Evolutionary conservation across 2,113 vertebrate species (phyloP), one percentile per base, ranked within the genome.

Genomic region (Nothoprocta pentlandii): DNA sequence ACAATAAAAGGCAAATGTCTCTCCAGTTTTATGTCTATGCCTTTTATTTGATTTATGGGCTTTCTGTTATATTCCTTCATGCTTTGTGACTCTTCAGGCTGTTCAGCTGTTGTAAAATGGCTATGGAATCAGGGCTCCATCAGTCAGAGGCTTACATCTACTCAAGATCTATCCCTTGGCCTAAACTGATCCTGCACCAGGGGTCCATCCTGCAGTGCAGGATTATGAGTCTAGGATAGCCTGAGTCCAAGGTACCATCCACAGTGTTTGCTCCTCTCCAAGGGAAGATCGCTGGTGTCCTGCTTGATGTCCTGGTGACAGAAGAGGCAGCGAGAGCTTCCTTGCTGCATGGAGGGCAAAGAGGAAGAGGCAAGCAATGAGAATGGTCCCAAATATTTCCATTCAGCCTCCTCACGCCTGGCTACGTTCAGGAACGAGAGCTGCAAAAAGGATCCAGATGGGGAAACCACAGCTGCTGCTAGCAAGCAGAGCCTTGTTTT

Each of bases 1-100:
- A 95, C 92, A 96, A 94, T 94, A 91, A 92, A 95, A 95, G 76
- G 80, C 79, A 96, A 97, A 93, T 80, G 80, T 86, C 80, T 91
- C 70, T 73, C 73, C 69, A n/a, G 82, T 85, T 95, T 92, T 96
- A 92, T 77, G 66, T 77, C 63, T 23, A 9, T 76, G 89, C 80
- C 39, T 88, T 95, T 93, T 17, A 53, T 61, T 67, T 93, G 66
- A 92, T 87, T 86, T 92, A 93, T 85, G 78, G 53, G 51, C 47
- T 26, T 89, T 85, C 80, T 85, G 26, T 83, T 82, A 82, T 87
- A 93, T 78, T 95, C 83, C 49, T 89, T 95, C 83, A 81, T 73
- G 85, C 53, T 79, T 96, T 95, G 80, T 94, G 90, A 84, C 44
- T 94, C 73, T 46, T 84, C 69, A 79, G 84, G 77, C 59, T 63